Evolutionary conservation across 30 jellyfish, hydroid and myxozoan genomes (phyloP), one percentile per base, ranked within the genome.

Genomic region (Mastigias papua): DNA sequence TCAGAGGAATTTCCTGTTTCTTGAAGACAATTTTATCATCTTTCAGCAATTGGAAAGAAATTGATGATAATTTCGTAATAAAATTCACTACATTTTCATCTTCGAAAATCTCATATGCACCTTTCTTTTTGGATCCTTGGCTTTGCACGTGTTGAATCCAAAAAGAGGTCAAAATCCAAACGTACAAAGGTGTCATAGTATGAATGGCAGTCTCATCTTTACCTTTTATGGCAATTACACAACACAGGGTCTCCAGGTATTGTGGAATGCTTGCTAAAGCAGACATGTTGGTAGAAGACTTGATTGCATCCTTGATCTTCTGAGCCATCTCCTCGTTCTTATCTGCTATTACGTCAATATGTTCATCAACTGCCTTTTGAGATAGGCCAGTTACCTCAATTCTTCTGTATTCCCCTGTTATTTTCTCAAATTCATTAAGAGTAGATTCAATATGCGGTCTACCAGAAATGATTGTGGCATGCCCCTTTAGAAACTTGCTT

Each of bases 381-480:
- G 63, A 32, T 22, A 70, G 64, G 64, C 82, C 82, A 31, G 63
- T 35, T 27, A 70, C 32, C n/a, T 70, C 82, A 70, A 70, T 70
- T 32, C 64, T 70, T n/a, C n/a, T 70, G 34, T 23, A 35, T 25
- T 70, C 30, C 13, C 82, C 82, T 6, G 64, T 70, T 32, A 28
- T 2, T 11, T 70, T 26, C 49, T 70, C 82, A 28, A 22, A 17
- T 11, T 32, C 64, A 25, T 35, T 32, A 26, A 70, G 31, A 11
- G 32, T n/a, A 31, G 82, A 32, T 35, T 70, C 82, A 30, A 70
- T 70, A 32, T 70, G 82, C 5, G 82, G 82, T 25, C 82, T 29
- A 31, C 82, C 82, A 7, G 82, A 4, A 5, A 70, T 35, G 15
- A 70, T 30, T 25, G 82, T 70, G 4, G 63, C 82, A 32, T 70